Base-by-base conservation (phyloP, 2,888 invertebrate species). In the Seira musarum region DNA sequence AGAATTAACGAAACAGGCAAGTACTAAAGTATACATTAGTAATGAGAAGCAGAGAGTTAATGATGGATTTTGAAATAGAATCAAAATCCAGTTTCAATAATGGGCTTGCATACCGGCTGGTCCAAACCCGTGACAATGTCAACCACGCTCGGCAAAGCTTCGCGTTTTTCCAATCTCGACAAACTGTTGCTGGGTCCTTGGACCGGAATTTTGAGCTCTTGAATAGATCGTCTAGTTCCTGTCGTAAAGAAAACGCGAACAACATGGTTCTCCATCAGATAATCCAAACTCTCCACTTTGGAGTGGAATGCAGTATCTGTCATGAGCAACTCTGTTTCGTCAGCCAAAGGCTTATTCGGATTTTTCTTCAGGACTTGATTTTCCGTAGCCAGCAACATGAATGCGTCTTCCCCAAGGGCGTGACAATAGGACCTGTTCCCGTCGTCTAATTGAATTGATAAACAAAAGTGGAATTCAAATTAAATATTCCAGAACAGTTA, bases 321-420 rank as follows among this genome's bases (percentile, higher is more conserved):
- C 67, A 76, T 76, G 19, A 82, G 57, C 40, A 61, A 61, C n/a
- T 82, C 77, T 46, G 88, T 89, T 53, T 87, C 87, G 78, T 89
- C 88, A 57, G 89, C 89, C 15, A 90, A 90, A 71, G 90, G 91
- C 88, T 91, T 93, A n/a, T 57, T 25, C 5, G 81, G 73, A 46
- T 67, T 93, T 89, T 91, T 91, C 88, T 90, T 89, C 85, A 91
- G 91, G 88, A 92, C 90, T 88, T 91, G 92, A 87, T 90, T 92
- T 87, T 92, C 91, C 82, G 91, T 91, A 0, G 92, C 93, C 40
- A 93, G 91, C 86, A 94, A 90, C 86, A 94, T 90, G 87, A 91
- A 91, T 6, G 93, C 92, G 61, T 91, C 90, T 17, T 90, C 90
- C 0, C 92, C 92, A 89, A 86, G 84, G 3, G 88, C 88, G 64